Evolutionary conservation across 2,888 invertebrate genomes (phyloP).

Genomic region (Odontocolon sp.): DNA sequence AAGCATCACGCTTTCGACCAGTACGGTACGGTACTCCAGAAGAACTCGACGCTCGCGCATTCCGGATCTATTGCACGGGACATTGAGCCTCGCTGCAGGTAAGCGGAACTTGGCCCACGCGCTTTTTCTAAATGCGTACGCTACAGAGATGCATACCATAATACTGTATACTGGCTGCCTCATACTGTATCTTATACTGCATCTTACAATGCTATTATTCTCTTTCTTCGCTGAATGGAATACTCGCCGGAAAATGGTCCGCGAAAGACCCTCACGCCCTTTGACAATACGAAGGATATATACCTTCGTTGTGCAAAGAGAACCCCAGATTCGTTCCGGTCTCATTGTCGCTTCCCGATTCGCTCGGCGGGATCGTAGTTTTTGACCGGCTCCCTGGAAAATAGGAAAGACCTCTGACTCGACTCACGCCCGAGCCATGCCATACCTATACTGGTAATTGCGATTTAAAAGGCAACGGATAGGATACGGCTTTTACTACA

Average conservation of each 20-base stretch:
- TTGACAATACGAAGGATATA: constrained; percentile 65
- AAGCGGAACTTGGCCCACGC: constrained; percentile 58
- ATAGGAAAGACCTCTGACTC: constrained; percentile 25
- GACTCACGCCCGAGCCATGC: constrained; percentile 37
- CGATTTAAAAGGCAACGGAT: constrained; percentile 64
- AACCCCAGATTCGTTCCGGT: constrained; percentile 54
- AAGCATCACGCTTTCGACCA: constrained; percentile 14
- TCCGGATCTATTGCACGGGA: constrained; percentile 26
- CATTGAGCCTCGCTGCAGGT: constrained; percentile 36
- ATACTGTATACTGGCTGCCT: background rate
- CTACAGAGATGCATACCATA: background rate
- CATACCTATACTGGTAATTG: constrained; percentile 56
- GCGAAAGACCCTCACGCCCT: constrained; percentile 70
- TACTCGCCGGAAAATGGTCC: constrained; percentile 67
- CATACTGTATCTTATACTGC: no score
- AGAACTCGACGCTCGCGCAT: constrained; percentile 8
- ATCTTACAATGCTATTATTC: constrained; percentile 36
- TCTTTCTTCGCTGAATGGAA: constrained; percentile 65
- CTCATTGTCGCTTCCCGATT: constrained; percentile 51
- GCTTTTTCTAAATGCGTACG: constrained; percentile 39
- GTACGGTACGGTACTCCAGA: constrained; percentile 1
- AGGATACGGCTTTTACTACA: constrained; percentile 32
- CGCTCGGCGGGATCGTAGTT: constrained; percentile 59
- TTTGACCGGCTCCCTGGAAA: constrained; percentile 62
- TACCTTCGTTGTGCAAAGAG: constrained; percentile 24